A percentile compares a stretch with the other conserved stretches of the same genome.
These are phyloP conservation scores for Sitodiplosis mosellana DNA, from an alignment of 1,140 invertebrate species.

Conservation along the genomic window DNA sequence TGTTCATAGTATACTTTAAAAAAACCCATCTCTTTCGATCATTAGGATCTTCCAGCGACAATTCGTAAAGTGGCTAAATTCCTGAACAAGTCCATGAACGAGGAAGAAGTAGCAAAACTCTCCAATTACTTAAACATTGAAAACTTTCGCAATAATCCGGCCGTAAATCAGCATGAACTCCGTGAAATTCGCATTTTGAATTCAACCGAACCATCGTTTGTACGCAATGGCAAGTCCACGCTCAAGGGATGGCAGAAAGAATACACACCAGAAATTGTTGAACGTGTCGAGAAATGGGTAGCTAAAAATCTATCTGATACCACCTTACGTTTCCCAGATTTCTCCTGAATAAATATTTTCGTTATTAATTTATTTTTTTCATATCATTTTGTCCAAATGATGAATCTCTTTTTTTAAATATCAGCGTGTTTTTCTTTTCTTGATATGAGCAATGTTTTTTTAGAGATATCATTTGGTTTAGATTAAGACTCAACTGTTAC, in stretches of 20 bases:
- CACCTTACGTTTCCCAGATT: slow-evolving; percentile 32
- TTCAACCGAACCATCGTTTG: slow-evolving; percentile 32
- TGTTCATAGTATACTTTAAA: no score
- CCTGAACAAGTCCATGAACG: slow-evolving; percentile 32
- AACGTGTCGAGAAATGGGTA: slow-evolving; percentile 42
- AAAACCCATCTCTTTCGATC: no score
- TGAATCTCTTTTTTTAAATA: no score
- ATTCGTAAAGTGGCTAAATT: slow-evolving; percentile 37
- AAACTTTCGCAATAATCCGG: slow-evolving; percentile 51
- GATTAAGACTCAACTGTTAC: no score
- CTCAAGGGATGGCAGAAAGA: slow-evolving; percentile 41
- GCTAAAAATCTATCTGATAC: slow-evolving; percentile 33
- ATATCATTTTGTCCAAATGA: no score
- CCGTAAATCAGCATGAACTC: slow-evolving; percentile 44
- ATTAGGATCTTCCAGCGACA: slow-evolving; percentile 25
- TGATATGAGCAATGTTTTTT: no score
- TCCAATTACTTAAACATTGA: slow-evolving; percentile 46
- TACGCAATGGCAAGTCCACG: slow-evolving; percentile 33
- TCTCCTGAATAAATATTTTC: background rate
- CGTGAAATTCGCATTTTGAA: slow-evolving; percentile 31
- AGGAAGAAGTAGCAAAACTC: slow-evolving; percentile 32
- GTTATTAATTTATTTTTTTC: no score
- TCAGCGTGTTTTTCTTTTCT: no score
- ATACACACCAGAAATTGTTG: slow-evolving; percentile 35
- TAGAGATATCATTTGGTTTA: no score